Evolutionary conservation across 2,888 invertebrate species (phyloP).

Genomic region (Tiliacea citrago): DNA sequence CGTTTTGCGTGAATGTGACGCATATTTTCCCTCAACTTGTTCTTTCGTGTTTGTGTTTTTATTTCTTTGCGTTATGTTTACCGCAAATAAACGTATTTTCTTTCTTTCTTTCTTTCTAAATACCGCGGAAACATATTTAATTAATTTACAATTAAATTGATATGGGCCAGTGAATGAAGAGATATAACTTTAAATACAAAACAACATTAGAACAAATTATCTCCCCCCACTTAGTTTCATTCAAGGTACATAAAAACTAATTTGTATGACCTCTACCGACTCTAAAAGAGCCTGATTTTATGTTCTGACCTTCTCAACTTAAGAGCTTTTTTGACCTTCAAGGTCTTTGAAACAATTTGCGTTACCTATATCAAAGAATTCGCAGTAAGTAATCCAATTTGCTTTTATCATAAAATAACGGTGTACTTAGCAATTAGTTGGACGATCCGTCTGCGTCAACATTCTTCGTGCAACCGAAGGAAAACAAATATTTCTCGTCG

Average conservation of each 20-base stretch:
- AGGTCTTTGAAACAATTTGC: conserved; percentile 21
- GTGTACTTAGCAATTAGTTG: conserved; percentile 33
- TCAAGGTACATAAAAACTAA: background rate
- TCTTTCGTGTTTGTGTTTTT: too few species aligned
- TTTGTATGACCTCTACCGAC: conserved; percentile 19
- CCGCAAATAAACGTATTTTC: too few species aligned
- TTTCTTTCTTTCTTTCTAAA: too few species aligned
- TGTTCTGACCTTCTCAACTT: conserved; percentile 7
- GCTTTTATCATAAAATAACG: conserved; percentile 31
- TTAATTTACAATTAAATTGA: background rate
- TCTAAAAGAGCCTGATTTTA: conserved; percentile 2
- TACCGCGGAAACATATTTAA: background rate
- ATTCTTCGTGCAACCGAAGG: conserved; percentile 20
- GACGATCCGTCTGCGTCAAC: conserved; percentile 48
- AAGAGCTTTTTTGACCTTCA: background rate
- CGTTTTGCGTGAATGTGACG: too few species aligned
- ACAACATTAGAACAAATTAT: conserved; percentile 8
- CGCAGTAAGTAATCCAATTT: conserved; percentile 37
- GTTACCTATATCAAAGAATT: conserved; percentile 23
- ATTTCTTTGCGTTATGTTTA: too few species aligned
- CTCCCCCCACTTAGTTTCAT: conserved; percentile 3
- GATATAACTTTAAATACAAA: conserved; percentile 6
- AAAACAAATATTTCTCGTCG: conserved; percentile 33
- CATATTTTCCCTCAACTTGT: too few species aligned
- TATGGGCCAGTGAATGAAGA: background rate